phyloP scores from a whole-genome alignment of 2,113 vertebrate species.

The Ptilorrhoa leucosticta region DNA sequence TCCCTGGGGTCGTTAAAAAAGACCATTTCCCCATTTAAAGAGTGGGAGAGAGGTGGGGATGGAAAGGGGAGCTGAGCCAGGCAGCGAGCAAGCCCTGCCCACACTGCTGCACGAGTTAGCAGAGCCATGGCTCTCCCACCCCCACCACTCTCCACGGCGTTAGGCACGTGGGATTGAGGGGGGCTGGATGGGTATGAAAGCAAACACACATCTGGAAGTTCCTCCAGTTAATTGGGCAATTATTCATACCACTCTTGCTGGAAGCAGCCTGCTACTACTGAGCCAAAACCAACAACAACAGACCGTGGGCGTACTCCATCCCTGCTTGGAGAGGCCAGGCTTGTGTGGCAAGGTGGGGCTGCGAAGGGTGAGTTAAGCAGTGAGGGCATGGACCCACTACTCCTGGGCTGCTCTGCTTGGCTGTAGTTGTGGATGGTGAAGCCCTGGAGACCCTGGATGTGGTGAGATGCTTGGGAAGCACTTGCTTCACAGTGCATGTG shows the following conservation, averaged over 20 bases:
- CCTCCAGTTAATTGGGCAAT: constrained; percentile 70
- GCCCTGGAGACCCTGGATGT: neutral
- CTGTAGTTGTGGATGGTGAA: neutral
- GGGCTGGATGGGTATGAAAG: constrained; percentile 59
- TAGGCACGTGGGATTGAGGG: constrained; percentile 39
- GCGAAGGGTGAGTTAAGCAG: neutral
- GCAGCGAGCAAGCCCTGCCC: neutral
- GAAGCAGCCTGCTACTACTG: constrained; percentile 44
- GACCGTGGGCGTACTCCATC: neutral
- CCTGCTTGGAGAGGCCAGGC: neutral
- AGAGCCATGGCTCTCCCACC: neutral
- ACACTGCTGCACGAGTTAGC: neutral
- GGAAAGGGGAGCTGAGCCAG: neutral
- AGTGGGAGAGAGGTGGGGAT: constrained; percentile 10
- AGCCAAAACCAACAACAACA: constrained; percentile 65
- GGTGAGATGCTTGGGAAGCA: neutral
- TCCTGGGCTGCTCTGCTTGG: neutral
- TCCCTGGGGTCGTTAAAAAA: constrained; percentile 50
- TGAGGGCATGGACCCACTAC: neutral
- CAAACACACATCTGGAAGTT: constrained; percentile 69
- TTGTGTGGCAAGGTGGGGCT: neutral
- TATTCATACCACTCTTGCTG: constrained; percentile 67
- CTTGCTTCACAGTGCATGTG: neutral
- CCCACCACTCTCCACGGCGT: neutral
- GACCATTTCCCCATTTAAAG: constrained; percentile 55